Percentiles rank a stretch among this genome's conserved stretches.
These are phyloP conservation scores for Pristionchus mayeri DNA, from an alignment of 2,888 invertebrate genomes.

Conservation along the genomic window DNA sequence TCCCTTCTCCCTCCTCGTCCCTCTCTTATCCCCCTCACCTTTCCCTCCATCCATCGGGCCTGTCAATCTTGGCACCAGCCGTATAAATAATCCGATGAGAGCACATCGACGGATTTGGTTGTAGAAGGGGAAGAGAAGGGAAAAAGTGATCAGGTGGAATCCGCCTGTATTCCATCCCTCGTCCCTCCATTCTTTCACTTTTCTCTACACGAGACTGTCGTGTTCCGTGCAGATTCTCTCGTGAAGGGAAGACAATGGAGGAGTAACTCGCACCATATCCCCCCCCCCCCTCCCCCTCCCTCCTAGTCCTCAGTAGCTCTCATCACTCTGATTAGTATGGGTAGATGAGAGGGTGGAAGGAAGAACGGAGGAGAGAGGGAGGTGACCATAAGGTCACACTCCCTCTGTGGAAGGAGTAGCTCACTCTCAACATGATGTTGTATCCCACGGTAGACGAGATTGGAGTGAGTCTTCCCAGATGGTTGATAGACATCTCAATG, in stretches of 20 bases:
- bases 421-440: background rate
- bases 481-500: slow-evolving; percentile 18
- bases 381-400: slow-evolving; percentile 33
- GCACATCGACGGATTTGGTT: background rate
- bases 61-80: slow-evolving; percentile 49
- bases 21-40: slow-evolving; percentile 26
- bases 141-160: background rate
- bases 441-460: no score
- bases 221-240: background rate
- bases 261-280: slow-evolving; percentile 29
- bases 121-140: slow-evolving; percentile 2
- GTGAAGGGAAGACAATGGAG: slow-evolving; percentile 4
- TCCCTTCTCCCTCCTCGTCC: background rate
- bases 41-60: slow-evolving; percentile 17
- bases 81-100: slow-evolving; percentile 45
- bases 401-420: background rate
- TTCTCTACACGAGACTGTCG: background rate
- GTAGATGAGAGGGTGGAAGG: slow-evolving; percentile 32
- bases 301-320: slow-evolving; percentile 32
- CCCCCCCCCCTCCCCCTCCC: background rate
- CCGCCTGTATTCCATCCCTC: slow-evolving; percentile 9
- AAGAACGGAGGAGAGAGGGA: background rate
- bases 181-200: slow-evolving; percentile 7
- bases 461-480: background rate
- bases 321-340: slow-evolving; percentile 41